phyloP scores from a whole-genome alignment of 2,888 invertebrate genomes.

The Dioctria rufipes region DNA sequence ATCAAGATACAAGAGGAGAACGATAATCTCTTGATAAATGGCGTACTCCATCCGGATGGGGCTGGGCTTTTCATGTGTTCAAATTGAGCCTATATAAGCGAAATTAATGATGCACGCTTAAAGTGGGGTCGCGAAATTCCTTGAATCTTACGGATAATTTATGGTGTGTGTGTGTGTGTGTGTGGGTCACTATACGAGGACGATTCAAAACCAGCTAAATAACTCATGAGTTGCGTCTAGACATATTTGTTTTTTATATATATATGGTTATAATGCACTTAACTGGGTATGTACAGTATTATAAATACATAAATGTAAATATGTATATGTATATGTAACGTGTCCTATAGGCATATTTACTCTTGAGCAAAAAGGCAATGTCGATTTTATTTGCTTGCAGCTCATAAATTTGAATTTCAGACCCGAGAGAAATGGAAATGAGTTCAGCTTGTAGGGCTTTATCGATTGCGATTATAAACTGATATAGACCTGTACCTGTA shows the following conservation, averaged over 20 bases:
- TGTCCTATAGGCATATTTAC: not conserved
- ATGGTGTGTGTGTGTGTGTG: no score
- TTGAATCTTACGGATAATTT: not conserved
- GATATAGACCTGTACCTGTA: not conserved
- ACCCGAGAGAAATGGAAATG: not conserved
- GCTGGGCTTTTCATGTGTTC: not conserved
- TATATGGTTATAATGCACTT: not conserved
- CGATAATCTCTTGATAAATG: conserved; percentile 24
- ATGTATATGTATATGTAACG: no score
- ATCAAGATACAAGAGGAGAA: conserved; percentile 4
- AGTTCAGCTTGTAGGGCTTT: not conserved
- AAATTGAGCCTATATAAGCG: not conserved
- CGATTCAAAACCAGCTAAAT: not conserved
- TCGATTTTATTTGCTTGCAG: conserved; percentile 25
- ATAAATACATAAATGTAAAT: no score
- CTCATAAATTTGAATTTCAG: conserved; percentile 9
- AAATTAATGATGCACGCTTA: conserved; percentile 22
- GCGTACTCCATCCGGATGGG: not conserved
- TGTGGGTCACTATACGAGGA: not conserved
- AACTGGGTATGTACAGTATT: no score
- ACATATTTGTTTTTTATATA: not conserved
- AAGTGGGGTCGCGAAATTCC: conserved; percentile 22
- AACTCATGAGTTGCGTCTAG: not conserved
- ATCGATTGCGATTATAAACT: not conserved
- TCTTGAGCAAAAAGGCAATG: not conserved